Evolutionary conservation across 2,888 invertebrate species (phyloP).

Genomic region (Apamea crenata): DNA sequence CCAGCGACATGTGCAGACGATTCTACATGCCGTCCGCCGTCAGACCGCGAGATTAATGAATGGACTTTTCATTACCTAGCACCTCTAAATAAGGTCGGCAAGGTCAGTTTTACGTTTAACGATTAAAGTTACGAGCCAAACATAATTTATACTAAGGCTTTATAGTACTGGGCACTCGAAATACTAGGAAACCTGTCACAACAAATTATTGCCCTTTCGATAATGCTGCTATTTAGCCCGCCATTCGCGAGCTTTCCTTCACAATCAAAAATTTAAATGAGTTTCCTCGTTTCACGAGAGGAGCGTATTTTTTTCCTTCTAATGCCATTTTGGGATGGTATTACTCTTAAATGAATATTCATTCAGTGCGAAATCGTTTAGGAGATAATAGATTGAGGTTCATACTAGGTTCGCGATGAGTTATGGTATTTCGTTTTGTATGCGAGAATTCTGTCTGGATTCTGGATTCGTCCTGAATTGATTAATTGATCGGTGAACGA

Average conservation of each 20-base stretch:
- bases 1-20: slow-evolving; percentile 82
- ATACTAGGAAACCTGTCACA: slow-evolving; percentile 67
- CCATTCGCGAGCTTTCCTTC: slow-evolving; percentile 77
- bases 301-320: slow-evolving; percentile 82
- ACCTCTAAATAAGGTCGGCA: slow-evolving; percentile 57
- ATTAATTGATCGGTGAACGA: slow-evolving; percentile 73
- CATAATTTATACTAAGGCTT: neutral
- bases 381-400: slow-evolving; percentile 88
- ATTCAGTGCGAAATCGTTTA: slow-evolving; percentile 88
- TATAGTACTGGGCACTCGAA: slow-evolving; percentile 49
- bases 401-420: slow-evolving; percentile 86
- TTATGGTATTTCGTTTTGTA: slow-evolving; percentile 83
- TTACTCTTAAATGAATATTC: slow-evolving; percentile 90
- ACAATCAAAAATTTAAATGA: slow-evolving; percentile 89
- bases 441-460: slow-evolving; percentile 77
- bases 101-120: slow-evolving; percentile 59
- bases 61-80: slow-evolving; percentile 63
- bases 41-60: slow-evolving; percentile 75
- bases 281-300: slow-evolving; percentile 81
- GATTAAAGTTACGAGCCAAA: slow-evolving; percentile 1
- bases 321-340: slow-evolving; percentile 87
- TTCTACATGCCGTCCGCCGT: slow-evolving; percentile 72
- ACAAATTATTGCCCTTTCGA: slow-evolving; percentile 81
- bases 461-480: slow-evolving; percentile 72
- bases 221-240: slow-evolving; percentile 78